Evolutionary conservation across 2,888 invertebrate species (phyloP).

Genomic region (Caradrina clavipalpis): DNA sequence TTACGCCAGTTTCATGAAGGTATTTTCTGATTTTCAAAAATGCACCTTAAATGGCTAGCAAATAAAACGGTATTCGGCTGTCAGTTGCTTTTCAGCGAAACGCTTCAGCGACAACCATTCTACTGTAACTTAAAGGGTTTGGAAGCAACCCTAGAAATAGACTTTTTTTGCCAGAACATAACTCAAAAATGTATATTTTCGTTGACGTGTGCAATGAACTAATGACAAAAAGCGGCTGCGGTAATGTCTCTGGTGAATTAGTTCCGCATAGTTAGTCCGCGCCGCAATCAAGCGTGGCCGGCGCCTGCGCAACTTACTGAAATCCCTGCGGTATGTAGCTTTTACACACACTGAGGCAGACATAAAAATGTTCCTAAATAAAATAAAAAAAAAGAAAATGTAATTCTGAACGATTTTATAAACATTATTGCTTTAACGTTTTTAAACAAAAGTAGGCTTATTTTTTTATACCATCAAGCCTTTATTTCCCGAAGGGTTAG

Average conservation of each 20-base stretch:
- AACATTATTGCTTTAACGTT: too few relatives aligned
- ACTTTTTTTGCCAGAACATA: slow-evolving; percentile 58
- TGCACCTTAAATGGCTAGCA: not conserved
- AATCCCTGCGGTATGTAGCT: slow-evolving; percentile 19
- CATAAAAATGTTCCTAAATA: not conserved
- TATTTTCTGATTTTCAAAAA: not conserved
- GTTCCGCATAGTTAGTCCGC: slow-evolving; percentile 86
- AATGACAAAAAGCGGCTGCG: slow-evolving; percentile 78
- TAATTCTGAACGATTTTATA: too few relatives aligned
- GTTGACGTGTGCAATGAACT: slow-evolving; percentile 75
- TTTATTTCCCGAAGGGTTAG: too few relatives aligned
- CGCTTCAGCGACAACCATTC: slow-evolving; percentile 49
- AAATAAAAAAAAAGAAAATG: not conserved
- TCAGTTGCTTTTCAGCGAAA: slow-evolving; percentile 25
- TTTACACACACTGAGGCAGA: slow-evolving; percentile 1
- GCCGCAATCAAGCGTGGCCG: slow-evolving; percentile 76
- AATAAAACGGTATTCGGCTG: not conserved
- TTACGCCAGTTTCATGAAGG: not conserved
- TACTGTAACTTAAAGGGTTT: slow-evolving; percentile 58
- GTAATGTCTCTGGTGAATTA: slow-evolving; percentile 80
- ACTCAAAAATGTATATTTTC: slow-evolving; percentile 69
- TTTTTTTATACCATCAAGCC: too few relatives aligned
- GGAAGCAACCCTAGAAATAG: slow-evolving; percentile 29
- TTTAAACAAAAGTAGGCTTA: too few relatives aligned
- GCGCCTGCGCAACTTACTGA: slow-evolving; percentile 75